These are phyloP conservation scores for Protobothrops flavoviridis DNA, from an alignment of 2,113 vertebrate genomes.

Conservation along the genomic window DNA sequence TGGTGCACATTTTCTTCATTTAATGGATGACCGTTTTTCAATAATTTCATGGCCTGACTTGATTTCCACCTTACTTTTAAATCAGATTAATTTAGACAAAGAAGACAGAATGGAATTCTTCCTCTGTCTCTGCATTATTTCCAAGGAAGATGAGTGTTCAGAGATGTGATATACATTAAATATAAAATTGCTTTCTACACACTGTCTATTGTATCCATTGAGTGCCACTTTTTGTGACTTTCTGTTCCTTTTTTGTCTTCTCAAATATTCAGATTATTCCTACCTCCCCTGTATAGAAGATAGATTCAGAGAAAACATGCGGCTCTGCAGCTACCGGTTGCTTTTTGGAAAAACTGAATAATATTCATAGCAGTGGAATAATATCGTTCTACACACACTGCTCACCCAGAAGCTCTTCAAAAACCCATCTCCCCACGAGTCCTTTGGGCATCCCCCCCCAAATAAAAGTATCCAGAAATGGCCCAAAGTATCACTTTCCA, in stretches of 20 bases:
- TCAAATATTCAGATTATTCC: neutral
- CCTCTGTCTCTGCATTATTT: neutral
- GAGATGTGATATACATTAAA: neutral
- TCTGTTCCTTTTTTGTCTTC: neutral
- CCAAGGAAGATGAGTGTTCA: neutral
- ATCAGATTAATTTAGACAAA: neutral
- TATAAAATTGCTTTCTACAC: neutral
- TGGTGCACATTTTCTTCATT: neutral
- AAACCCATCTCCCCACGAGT: neutral
- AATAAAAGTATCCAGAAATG: neutral
- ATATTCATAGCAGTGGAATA: neutral
- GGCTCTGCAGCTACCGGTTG: neutral
- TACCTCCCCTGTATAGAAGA: neutral
- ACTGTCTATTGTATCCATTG: neutral
- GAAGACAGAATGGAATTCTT: neutral
- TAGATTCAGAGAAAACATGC: neutral
- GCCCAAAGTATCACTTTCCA: neutral
- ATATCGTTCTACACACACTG: neutral
- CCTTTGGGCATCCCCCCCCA: neutral
- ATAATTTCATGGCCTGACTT: neutral
- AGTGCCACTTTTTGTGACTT: neutral
- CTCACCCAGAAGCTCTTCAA: neutral
- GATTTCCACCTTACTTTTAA: neutral
- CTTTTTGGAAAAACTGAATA: neutral
- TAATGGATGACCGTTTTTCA: neutral